phyloP scores from a whole-genome alignment of 2,888 invertebrate genomes.

The Pollenia angustigena region DNA sequence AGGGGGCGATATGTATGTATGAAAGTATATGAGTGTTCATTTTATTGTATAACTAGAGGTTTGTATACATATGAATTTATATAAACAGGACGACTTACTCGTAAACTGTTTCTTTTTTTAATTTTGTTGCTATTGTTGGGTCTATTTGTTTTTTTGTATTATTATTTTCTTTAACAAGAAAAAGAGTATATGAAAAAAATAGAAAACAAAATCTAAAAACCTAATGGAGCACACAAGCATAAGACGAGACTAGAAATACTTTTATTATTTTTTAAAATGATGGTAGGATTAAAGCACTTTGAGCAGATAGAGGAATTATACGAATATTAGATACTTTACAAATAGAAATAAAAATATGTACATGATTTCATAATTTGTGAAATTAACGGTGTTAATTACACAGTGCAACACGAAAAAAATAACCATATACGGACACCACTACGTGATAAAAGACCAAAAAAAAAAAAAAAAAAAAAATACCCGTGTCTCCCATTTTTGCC shows the following conservation, averaged over 20 bases:
- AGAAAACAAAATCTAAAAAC: conserved; percentile 43
- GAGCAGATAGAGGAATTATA: neutral
- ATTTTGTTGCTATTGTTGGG: conserved; percentile 38
- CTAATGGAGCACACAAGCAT: conserved; percentile 63
- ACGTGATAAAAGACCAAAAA: too few species aligned
- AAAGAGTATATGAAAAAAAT: neutral
- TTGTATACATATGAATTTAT: neutral
- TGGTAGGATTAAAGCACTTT: conserved; percentile 33
- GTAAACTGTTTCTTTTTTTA: conserved; percentile 23
- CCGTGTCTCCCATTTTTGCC: too few species aligned
- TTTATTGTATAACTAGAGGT: conserved; percentile 5
- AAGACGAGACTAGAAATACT: conserved; percentile 55
- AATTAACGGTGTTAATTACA: too few species aligned
- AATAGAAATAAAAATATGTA: neutral
- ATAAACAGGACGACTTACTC: conserved; percentile 6
- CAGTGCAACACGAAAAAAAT: too few species aligned
- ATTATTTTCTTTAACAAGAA: conserved; percentile 25
- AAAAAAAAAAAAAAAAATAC: too few species aligned
- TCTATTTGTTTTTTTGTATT: conserved; percentile 40
- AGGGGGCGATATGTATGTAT: too few species aligned
- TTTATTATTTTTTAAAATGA: conserved; percentile 54
- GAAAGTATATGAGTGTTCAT: neutral
- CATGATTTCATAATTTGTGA: too few species aligned
- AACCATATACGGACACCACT: too few species aligned
- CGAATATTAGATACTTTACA: neutral